A percentile compares a stretch with the other conserved stretches of the same genome.
Conservation (phyloP, 2,888 invertebrate species). For the Mechanitis mazaeus region DNA sequence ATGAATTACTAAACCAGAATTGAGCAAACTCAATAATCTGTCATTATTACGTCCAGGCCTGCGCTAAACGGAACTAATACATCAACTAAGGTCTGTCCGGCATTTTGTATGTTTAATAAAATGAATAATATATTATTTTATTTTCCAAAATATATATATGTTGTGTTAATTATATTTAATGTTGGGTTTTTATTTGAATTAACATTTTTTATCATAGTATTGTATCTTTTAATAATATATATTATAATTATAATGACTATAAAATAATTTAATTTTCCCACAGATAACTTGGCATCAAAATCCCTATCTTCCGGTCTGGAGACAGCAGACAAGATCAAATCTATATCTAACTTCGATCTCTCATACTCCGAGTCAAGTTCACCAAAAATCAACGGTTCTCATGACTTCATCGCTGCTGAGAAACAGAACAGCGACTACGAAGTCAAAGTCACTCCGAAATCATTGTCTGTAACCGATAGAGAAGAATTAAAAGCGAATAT, state of each 20-base stretch:
- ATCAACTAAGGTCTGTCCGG: background rate
- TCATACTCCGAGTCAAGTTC: conserved; percentile 39
- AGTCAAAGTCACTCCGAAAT: conserved; percentile 28
- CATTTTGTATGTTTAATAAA: too few relatives aligned
- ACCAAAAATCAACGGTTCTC: conserved; percentile 50
- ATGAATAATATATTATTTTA: too few relatives aligned
- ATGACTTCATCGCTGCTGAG: conserved; percentile 53
- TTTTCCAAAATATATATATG: too few relatives aligned
- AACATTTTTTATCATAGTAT: too few relatives aligned
- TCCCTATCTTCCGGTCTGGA: conserved; percentile 58
- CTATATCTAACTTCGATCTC: conserved; percentile 54
- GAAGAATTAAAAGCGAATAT: conserved; percentile 70
- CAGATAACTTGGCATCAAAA: conserved; percentile 39
- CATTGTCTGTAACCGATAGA: conserved; percentile 36
- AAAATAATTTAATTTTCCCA: background rate
- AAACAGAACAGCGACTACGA: conserved; percentile 42
- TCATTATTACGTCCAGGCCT: background rate
- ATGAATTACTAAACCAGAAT: conserved; percentile 7
- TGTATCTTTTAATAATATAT: too few relatives aligned
- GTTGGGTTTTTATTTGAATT: too few relatives aligned
- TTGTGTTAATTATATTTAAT: too few relatives aligned
- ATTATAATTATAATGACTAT: background rate
- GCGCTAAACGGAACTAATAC: conserved; percentile 33
- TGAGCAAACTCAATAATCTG: background rate
- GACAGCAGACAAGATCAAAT: conserved; percentile 37